Evolutionary conservation across 2,888 invertebrate species (phyloP).

Genomic region (Julus scanicus): DNA sequence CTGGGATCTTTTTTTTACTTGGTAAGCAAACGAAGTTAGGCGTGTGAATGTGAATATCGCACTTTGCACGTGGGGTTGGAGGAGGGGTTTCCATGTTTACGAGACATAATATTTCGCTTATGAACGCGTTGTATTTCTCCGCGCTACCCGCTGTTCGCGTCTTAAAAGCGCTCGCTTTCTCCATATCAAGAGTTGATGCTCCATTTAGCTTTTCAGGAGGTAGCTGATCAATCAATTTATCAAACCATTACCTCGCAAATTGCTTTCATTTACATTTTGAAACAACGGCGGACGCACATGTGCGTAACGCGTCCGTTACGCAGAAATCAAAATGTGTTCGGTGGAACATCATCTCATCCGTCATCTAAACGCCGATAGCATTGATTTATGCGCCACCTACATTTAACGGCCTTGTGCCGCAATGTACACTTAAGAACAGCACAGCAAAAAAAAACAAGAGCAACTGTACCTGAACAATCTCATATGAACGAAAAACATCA

Average conservation of each 20-base stretch:
- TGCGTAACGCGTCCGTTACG: constrained; percentile 6
- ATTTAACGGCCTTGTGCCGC: neutral
- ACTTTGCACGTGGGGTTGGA: neutral
- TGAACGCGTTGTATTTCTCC: neutral
- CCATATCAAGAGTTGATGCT: constrained; percentile 49
- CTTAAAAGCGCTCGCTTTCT: neutral
- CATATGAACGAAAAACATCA: neutral
- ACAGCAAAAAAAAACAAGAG: neutral
- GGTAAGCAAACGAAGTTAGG: neutral
- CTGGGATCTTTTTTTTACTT: neutral
- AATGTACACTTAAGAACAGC: neutral
- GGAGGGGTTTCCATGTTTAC: neutral
- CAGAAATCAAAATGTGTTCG: neutral
- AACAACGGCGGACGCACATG: constrained; percentile 46
- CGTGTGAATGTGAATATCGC: neutral
- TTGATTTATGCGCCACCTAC: constrained; percentile 6
- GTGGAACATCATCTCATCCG: neutral
- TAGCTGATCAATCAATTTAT: constrained; percentile 56
- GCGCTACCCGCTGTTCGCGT: neutral
- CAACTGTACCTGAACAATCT: constrained; percentile 8
- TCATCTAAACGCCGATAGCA: neutral
- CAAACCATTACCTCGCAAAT: constrained; percentile 56
- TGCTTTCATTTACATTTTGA: constrained; percentile 53
- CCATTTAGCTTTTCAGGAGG: constrained; percentile 54
- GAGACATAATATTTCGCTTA: neutral